Evolutionary conservation across 1,140 invertebrate species (phyloP), one percentile per base, ranked within the genome.

Genomic region (Trialeurodes vaporariorum): DNA sequence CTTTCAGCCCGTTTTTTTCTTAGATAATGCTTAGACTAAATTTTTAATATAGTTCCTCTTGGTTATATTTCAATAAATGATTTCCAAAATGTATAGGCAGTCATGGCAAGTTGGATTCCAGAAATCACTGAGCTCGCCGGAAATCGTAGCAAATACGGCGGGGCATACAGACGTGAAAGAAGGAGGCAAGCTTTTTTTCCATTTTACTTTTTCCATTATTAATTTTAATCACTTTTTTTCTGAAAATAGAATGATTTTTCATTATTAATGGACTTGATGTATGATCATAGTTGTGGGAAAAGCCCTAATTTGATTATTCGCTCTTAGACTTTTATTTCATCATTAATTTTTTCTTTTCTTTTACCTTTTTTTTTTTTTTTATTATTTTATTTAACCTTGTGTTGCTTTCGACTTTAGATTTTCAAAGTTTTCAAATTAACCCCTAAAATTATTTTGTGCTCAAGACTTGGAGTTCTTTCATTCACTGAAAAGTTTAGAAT

Each of bases 61-160:
- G 17, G 17, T 49, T 49, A 49, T 49, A 9, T 49, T 49, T 49
- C 5, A 49, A 49, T 49, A 5, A 17, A 17, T 49, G 34, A 49
- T 49, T 49, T 5, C 17, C 34, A 17, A 17, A 49, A 49, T 49
- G 34, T 49, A 68, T 74, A 94, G 91, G 92, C 91, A 85, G 91
- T 97, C 86, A 97, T 98, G 90, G 94, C 94, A 84, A 96, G 92
- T 87, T 96, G 93, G 91, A 95, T 98, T 83, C 95, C 95, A 81
- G 95, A 98, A 88, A 97, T 98, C 85, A 94, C 93, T 81, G 94
- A 96, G 85, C 91, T 98, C 83, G 90, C 95, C 82, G 94, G 93
- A 81, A 92, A 94, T 84, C 88, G 94, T 81, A 90, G 92, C 86
- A 96, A 96, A 87, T 97, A 96, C 87, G 93, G 94, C 85, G 94